Evolutionary conservation across 2,113 vertebrate genomes (phyloP).

Genomic region (Pungitius pungitius): DNA sequence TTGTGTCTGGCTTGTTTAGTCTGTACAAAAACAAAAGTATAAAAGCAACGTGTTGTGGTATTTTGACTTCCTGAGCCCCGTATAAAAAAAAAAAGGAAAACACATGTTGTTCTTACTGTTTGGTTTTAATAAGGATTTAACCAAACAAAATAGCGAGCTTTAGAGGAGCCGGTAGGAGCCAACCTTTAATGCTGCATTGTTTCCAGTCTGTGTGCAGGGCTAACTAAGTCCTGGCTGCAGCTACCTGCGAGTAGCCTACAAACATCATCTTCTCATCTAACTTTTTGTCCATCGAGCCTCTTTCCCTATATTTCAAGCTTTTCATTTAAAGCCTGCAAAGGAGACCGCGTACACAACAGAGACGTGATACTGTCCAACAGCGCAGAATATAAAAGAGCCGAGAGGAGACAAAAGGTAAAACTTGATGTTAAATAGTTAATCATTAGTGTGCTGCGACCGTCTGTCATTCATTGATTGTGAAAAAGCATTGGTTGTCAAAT

Average conservation of each 20-base stretch:
- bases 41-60: background rate
- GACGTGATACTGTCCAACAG: background rate
- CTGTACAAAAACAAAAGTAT: background rate
- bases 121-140: background rate
- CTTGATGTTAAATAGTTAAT: background rate
- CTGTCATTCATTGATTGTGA: background rate
- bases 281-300: background rate
- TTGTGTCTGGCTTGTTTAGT: conserved; percentile 2
- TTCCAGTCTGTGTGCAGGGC: background rate
- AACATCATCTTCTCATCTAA: background rate
- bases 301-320: background rate
- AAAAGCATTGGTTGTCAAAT: background rate
- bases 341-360: background rate
- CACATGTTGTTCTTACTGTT: background rate
- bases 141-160: background rate
- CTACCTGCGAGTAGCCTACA: background rate
- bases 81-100: background rate
- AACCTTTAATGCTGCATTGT: background rate
- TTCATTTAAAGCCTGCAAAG: background rate
- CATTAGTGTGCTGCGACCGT: background rate
- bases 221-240: background rate
- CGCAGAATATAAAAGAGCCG: background rate
- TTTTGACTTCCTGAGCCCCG: background rate
- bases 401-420: background rate
- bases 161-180: background rate